These are phyloP conservation scores for Heptranchias perlo DNA, from an alignment of 2,113 vertebrate species.

Conservation along the genomic window DNA sequence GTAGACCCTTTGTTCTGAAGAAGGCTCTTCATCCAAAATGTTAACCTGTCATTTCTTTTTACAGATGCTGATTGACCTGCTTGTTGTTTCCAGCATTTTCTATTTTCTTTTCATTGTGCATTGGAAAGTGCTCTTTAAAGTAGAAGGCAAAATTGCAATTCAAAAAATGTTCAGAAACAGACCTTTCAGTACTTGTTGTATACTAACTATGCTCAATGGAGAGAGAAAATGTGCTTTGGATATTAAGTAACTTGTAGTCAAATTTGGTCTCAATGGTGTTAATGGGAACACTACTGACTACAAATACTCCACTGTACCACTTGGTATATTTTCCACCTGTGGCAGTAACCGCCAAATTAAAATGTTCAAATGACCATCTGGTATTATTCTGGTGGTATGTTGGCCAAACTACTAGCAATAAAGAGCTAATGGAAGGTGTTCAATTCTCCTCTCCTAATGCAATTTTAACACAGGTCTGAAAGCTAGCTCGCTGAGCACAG, in stretches of 20 bases:
- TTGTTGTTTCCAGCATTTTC: neutral
- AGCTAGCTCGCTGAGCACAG: neutral
- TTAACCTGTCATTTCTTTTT: neutral
- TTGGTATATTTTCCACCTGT: neutral
- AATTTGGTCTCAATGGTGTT: neutral
- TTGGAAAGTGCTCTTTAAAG: neutral
- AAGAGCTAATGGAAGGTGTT: neutral
- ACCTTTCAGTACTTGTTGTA: neutral
- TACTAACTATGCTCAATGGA: neutral
- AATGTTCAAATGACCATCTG: neutral
- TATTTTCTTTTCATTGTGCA: neutral
- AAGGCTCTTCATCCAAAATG: neutral
- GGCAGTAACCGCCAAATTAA: neutral
- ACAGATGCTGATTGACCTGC: neutral
- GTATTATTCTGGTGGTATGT: neutral
- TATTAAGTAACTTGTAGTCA: neutral
- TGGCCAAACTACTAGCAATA: neutral
- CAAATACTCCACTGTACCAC: neutral
- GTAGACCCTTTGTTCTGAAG: neutral
- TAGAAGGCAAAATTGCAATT: neutral
- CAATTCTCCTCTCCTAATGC: neutral
- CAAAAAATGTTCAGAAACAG: neutral
- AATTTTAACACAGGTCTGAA: neutral
- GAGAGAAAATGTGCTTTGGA: neutral
- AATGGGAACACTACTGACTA: neutral